These are phyloP conservation scores for Sphaerophoria taeniata DNA, from an alignment of 2,888 invertebrate genomes.

Conservation along the genomic window DNA sequence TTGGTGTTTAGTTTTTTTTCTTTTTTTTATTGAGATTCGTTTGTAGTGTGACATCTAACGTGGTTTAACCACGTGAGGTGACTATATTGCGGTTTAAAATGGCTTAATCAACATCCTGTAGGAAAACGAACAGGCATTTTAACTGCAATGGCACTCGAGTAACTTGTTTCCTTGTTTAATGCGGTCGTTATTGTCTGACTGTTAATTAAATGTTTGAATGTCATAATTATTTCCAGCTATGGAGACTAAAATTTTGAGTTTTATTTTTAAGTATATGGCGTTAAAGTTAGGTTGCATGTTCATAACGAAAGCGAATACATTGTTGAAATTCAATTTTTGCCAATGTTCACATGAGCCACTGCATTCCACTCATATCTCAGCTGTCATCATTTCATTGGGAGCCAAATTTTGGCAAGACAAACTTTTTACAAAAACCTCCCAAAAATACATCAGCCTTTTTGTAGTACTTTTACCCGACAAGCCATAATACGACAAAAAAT, in stretches of 20 bases:
- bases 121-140: background rate
- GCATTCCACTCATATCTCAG: slow-evolving; percentile 64
- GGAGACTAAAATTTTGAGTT: too few relatives aligned
- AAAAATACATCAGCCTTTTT: slow-evolving; percentile 15
- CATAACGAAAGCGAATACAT: too few relatives aligned
- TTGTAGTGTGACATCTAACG: slow-evolving; percentile 3
- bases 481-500: slow-evolving; percentile 7
- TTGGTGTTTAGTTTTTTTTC: background rate
- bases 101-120: slow-evolving; percentile 4
- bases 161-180: background rate
- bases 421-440: slow-evolving; percentile 10
- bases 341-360: slow-evolving; percentile 47
- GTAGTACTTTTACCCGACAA: background rate
- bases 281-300: background rate
- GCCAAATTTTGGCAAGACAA: slow-evolving; percentile 30
- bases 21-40: background rate
- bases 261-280: too few relatives aligned
- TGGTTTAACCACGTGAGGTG: slow-evolving; percentile 3
- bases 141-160: background rate
- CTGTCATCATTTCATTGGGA: slow-evolving; percentile 61
- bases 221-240: too few relatives aligned
- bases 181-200: too few relatives aligned
- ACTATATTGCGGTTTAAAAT: background rate
- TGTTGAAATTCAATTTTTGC: slow-evolving; percentile 24
- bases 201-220: too few relatives aligned